Conservation (phyloP, 2,113 vertebrate species). For the Zingel zingel region DNA sequence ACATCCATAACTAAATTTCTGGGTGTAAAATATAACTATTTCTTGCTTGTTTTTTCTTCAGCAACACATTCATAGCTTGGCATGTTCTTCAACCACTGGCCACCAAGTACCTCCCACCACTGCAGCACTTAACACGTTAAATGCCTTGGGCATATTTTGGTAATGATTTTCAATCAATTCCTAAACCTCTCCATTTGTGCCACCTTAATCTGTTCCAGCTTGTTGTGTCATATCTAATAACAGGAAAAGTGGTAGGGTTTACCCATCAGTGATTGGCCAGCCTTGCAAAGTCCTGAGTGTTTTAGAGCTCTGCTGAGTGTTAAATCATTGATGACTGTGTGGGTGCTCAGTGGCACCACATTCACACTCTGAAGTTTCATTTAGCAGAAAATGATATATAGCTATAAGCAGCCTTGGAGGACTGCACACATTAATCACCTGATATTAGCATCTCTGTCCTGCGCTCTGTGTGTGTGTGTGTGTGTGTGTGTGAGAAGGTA, state of each 20-base stretch:
- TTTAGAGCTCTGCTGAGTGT: constrained; percentile 56
- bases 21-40: background rate
- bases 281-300: constrained; percentile 49
- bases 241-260: constrained; percentile 34
- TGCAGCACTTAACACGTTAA: constrained; percentile 30
- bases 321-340: constrained; percentile 73
- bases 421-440: constrained; percentile 72
- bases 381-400: constrained; percentile 76
- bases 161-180: constrained; percentile 37
- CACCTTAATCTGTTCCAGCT: constrained; percentile 33
- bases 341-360: constrained; percentile 42
- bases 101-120: background rate
- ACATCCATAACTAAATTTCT: constrained; percentile 11
- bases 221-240: constrained; percentile 55
- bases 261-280: constrained; percentile 34
- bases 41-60: constrained; percentile 9
- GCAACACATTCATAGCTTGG: background rate
- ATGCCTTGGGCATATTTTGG: constrained; percentile 35
- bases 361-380: constrained; percentile 74
- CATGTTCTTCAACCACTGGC: background rate
- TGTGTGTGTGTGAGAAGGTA: constrained; percentile 21
- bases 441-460: constrained; percentile 71
- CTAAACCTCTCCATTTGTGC: constrained; percentile 15
- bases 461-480: constrained; percentile 37
- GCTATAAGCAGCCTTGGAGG: constrained; percentile 72